Percentiles rank a stretch among this genome's conserved stretches.
These are phyloP conservation scores for Sprattus sprattus DNA, from an alignment of 2,113 vertebrate genomes.

Conservation along the genomic window DNA sequence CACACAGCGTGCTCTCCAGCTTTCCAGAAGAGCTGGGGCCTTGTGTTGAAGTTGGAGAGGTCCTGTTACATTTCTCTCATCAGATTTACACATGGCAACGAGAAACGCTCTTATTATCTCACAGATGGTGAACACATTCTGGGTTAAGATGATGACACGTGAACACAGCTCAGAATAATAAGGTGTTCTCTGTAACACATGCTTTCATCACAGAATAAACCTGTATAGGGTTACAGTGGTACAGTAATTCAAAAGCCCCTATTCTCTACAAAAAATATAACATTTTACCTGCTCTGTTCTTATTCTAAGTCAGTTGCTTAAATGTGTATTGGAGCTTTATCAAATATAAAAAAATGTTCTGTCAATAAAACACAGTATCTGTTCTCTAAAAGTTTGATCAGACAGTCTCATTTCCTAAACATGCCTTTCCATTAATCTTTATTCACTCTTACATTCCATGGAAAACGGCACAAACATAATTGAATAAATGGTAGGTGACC, in stretches of 20 bases:
- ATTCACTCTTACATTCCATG: too few relatives aligned
- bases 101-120: constrained; percentile 58
- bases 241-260: not conserved
- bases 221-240: not conserved
- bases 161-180: constrained; percentile 56
- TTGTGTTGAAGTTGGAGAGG: constrained; percentile 41
- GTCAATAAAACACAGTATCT: too few relatives aligned
- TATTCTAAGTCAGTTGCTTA: too few relatives aligned
- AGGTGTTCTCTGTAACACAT: not conserved
- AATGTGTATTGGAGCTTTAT: too few relatives aligned
- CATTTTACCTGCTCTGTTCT: not conserved
- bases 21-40: not conserved
- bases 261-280: not conserved
- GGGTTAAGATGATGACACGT: constrained; percentile 50
- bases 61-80: constrained; percentile 43
- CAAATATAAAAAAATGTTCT: too few relatives aligned
- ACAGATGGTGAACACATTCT: constrained; percentile 65
- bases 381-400: too few relatives aligned
- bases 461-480: too few relatives aligned
- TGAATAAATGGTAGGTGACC: too few relatives aligned
- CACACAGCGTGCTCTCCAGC: not conserved
- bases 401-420: too few relatives aligned
- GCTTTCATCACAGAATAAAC: not conserved
- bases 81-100: constrained; percentile 52
- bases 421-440: too few relatives aligned